Evolutionary conservation across 2,113 vertebrate genomes (phyloP), one percentile per base, ranked within the genome.

Genomic region (Dicerorhinus sumatrensis): DNA sequence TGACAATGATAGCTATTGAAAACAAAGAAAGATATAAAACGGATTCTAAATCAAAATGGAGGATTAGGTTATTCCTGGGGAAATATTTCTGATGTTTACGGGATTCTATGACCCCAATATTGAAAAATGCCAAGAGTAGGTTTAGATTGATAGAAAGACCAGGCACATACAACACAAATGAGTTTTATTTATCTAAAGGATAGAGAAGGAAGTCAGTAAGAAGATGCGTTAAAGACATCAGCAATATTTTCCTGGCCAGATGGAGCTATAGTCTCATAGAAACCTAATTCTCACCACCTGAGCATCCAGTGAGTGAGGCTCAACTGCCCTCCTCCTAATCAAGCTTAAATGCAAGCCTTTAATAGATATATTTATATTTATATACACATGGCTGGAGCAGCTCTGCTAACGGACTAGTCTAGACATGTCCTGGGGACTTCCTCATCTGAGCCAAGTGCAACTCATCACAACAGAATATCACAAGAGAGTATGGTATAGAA

Each of bases 201-300:
- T 14, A 75, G 65, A 60, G 73, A 82, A 84, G 16, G 77, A 92
- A 89, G 5, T 54, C 29, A 46, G 17, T 76, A 62, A 79, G n/a
- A 7, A 81, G 42, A 54, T 60, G 46, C 10, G 23, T 48, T 69
- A n/a, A 16, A 58, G 23, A 20, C 58, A 39, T 85, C 25, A 72
- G 20, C 54, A 89, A 77, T 46, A 96, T 54, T 96, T 89, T 63
- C 29, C 42, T 95, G n/a, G 39, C 46, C 31, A 92, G 2, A 63
- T 18, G 51, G 6, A 87, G 29, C 4, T 36, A 0, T 67, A 81
- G 51, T 60, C 58, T 58, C 39, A 51, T 16, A 36, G 60, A 95
- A 83, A 88, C 21, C 33, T 23, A 89, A 2, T 54, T 69, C 13
- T 88, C 5, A 56, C 20, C 25, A n/a, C 20, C 17, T 69, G 39